Evolutionary conservation across 2,888 invertebrate species (phyloP).

Genomic region (Teinopalpus imperialis): DNA sequence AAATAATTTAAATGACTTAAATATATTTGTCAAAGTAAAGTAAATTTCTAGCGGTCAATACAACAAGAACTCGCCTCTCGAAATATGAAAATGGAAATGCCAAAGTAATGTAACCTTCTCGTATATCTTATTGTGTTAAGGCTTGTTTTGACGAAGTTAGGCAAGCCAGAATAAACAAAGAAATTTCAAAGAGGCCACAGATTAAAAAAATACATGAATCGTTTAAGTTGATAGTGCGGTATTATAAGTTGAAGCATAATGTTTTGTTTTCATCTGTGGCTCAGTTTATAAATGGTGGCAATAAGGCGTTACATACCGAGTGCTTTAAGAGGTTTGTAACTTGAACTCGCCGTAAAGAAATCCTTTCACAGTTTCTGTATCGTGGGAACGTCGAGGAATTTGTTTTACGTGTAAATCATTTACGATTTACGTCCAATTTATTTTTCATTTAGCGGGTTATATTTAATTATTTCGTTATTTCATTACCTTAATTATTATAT

Average conservation of each 20-base stretch:
- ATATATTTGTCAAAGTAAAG: too few species aligned
- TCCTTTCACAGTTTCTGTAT: conserved; percentile 27
- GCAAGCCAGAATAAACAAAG: conserved; percentile 14
- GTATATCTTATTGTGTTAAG: conserved; percentile 24
- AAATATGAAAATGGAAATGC: conserved; percentile 15
- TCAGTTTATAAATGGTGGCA: conserved; percentile 22
- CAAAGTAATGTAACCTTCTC: conserved; percentile 1
- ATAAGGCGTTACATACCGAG: conserved; percentile 27
- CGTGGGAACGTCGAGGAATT: conserved; percentile 25
- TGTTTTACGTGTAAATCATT: conserved; percentile 16
- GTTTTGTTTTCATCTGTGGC: conserved; percentile 19
- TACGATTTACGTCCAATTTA: conserved; percentile 16
- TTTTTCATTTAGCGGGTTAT: too few species aligned
- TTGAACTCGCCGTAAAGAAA: conserved; percentile 22
- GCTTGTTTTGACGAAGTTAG: conserved; percentile 24
- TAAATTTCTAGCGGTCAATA: too few species aligned
- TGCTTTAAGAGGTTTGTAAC: conserved; percentile 21
- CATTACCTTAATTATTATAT: too few species aligned
- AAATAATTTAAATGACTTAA: too few species aligned
- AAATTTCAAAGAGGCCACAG: conserved; percentile 9
- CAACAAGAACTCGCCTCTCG: too few species aligned
- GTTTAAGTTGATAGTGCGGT: background rate
- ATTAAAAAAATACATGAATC: background rate
- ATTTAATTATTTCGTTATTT: too few species aligned
- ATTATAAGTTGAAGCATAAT: background rate